Conservation (phyloP, 2,113 vertebrate genomes). For the Oncorhynchus masou region DNA sequence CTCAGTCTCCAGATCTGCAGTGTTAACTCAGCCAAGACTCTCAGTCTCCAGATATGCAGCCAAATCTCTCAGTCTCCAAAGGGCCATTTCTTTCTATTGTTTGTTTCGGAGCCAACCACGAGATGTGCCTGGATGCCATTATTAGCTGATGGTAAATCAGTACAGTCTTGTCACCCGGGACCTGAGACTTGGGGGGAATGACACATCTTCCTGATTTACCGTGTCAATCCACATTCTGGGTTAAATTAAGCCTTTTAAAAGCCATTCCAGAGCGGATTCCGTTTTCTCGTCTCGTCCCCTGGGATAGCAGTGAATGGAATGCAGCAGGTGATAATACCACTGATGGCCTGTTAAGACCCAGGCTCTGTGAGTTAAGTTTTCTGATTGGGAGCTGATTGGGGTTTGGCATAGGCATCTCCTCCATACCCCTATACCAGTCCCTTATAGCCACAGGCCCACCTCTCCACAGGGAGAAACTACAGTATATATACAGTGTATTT, state of each 20-base stretch:
- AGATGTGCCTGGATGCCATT: slow-evolving; percentile 6
- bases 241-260: slow-evolving; percentile 40
- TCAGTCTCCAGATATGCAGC: too few species aligned
- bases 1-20: too few species aligned
- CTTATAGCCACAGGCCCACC: slow-evolving; percentile 21
- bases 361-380: slow-evolving; percentile 37
- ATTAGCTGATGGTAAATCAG: slow-evolving; percentile 25
- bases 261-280: slow-evolving; percentile 43
- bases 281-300: slow-evolving; percentile 41
- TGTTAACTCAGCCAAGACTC: too few species aligned
- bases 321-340: slow-evolving; percentile 52
- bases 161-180: slow-evolving; percentile 10
- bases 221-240: slow-evolving; percentile 27
- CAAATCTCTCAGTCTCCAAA: neutral
- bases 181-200: neutral
- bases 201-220: slow-evolving; percentile 35
- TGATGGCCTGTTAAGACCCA: slow-evolving; percentile 40
- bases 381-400: slow-evolving; percentile 20
- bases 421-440: neutral
- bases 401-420: slow-evolving; percentile 9
- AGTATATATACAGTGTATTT: slow-evolving; percentile 2
- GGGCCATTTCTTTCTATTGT: slow-evolving; percentile 23
- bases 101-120: slow-evolving; percentile 20
- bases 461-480: slow-evolving; percentile 10
- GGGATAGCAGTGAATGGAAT: slow-evolving; percentile 46